phyloP scores from a whole-genome alignment of 2,113 vertebrate species.

The Noturus placidus region DNA sequence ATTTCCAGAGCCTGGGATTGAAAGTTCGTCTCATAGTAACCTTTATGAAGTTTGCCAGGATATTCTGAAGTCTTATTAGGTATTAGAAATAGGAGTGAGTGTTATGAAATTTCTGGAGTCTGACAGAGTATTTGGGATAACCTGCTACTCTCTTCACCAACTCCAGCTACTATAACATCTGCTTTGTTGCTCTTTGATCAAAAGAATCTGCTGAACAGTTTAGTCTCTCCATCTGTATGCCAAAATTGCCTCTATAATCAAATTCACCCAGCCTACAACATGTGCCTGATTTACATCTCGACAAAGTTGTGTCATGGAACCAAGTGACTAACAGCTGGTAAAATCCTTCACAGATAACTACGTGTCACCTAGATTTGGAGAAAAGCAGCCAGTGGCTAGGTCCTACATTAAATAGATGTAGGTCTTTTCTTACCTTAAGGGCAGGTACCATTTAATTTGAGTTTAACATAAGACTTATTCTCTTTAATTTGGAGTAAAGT shows the following conservation, averaged over 20 bases:
- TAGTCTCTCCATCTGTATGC: slow-evolving; percentile 6
- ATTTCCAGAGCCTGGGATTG: not conserved
- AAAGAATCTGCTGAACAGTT: slow-evolving; percentile 18
- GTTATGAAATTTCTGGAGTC: not conserved
- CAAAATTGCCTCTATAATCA: slow-evolving; percentile 4
- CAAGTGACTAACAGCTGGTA: not conserved
- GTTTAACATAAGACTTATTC: not conserved
- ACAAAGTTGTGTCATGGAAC: not conserved
- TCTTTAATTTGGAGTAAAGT: slow-evolving; percentile 4
- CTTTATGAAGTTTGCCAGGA: not conserved
- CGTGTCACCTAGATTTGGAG: not conserved
- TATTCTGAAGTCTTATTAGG: not conserved
- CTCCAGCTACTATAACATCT: slow-evolving; percentile 11
- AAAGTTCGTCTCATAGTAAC: not conserved
- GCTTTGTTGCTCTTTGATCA: slow-evolving; percentile 15
- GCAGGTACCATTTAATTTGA: not conserved
- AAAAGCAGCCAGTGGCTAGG: not conserved
- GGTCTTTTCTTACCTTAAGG: slow-evolving; percentile 21
- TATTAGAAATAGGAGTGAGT: not conserved
- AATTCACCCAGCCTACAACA: not conserved
- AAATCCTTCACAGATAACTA: not conserved
- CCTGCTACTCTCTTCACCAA: slow-evolving; percentile 1
- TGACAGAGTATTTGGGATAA: not conserved
- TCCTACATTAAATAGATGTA: not conserved
- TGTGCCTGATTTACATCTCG: slow-evolving; percentile 20